Evolutionary conservation across 2,888 invertebrate genomes (phyloP).

Genomic region (Julus scandinavius): DNA sequence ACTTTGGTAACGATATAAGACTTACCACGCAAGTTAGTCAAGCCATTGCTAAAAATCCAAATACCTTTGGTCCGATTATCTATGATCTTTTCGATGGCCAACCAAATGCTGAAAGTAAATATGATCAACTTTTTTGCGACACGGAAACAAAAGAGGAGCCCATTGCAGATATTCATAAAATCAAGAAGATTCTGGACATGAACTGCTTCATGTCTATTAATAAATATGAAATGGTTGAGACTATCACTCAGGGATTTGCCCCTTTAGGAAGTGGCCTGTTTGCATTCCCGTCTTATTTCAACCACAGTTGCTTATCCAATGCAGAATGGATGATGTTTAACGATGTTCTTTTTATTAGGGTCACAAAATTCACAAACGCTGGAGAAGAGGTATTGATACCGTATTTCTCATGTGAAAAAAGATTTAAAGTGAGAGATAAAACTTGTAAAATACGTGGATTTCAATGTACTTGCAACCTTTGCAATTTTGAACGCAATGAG

Average conservation of each 20-base stretch:
- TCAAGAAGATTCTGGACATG: neutral
- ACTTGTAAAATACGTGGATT: neutral
- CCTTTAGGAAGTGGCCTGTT: constrained; percentile 10
- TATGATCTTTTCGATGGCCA: neutral
- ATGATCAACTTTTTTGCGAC: constrained; percentile 39
- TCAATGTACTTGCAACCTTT: neutral
- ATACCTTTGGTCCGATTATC: constrained; percentile 21
- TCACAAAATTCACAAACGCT: neutral
- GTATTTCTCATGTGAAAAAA: neutral
- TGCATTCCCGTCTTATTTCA: neutral
- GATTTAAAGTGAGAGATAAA: neutral
- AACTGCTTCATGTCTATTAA: neutral
- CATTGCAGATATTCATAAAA: constrained; percentile 26
- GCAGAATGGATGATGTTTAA: constrained; percentile 1
- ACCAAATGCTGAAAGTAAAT: neutral
- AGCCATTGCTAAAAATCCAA: constrained; percentile 44
- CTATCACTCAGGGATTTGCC: neutral
- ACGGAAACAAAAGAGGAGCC: constrained; percentile 45
- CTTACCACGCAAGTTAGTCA: neutral
- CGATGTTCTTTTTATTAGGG: constrained; percentile 31
- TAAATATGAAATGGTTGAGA: neutral
- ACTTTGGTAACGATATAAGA: neutral
- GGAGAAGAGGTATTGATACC: constrained; percentile 17
- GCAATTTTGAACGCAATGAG: neutral
- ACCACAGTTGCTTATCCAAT: constrained; percentile 46